These are phyloP conservation scores for Xiphophorus maculatus DNA, from an alignment of 2,113 vertebrate genomes.

Conservation along the genomic window DNA sequence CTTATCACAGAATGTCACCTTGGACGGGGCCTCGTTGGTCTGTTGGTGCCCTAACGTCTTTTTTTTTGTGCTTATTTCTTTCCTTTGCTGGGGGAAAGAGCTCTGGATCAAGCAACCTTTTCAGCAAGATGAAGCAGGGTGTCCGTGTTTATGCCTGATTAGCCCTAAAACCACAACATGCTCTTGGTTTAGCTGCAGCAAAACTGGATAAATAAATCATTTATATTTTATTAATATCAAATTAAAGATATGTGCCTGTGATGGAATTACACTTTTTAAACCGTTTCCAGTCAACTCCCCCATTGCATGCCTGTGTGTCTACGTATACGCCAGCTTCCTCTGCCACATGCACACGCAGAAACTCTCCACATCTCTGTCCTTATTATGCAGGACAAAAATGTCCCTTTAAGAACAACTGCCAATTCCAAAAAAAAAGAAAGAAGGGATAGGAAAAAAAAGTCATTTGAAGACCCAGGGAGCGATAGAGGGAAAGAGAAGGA, in stretches of 20 bases:
- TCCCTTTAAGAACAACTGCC: conserved; percentile 82
- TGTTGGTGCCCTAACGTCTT: conserved; percentile 75
- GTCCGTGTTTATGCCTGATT: conserved; percentile 77
- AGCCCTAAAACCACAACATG: conserved; percentile 68
- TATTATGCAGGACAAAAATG: conserved; percentile 60
- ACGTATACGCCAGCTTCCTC: background rate
- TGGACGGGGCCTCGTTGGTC: conserved; percentile 78
- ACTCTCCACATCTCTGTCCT: conserved; percentile 8
- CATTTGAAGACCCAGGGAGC: conserved; percentile 52
- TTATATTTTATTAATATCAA: conserved; percentile 77
- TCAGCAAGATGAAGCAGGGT: conserved; percentile 34
- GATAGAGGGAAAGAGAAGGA: conserved; percentile 41
- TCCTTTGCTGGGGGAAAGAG: conserved; percentile 69
- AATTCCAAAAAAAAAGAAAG: conserved; percentile 27
- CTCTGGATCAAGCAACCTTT: conserved; percentile 49
- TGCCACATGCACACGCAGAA: conserved; percentile 19
- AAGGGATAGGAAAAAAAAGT: conserved; percentile 58
- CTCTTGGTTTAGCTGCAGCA: conserved; percentile 54
- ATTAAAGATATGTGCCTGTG: conserved; percentile 67
- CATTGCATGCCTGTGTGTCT: conserved; percentile 4
- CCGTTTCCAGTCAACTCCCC: conserved; percentile 43
- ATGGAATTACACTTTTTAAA: conserved; percentile 73
- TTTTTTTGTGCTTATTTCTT: conserved; percentile 73
- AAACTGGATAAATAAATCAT: conserved; percentile 74
- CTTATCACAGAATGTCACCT: conserved; percentile 84